Evolutionary conservation across 2,797 vertebrate genomes (phyloP).

Genomic region (Caiman crocodilus): DNA sequence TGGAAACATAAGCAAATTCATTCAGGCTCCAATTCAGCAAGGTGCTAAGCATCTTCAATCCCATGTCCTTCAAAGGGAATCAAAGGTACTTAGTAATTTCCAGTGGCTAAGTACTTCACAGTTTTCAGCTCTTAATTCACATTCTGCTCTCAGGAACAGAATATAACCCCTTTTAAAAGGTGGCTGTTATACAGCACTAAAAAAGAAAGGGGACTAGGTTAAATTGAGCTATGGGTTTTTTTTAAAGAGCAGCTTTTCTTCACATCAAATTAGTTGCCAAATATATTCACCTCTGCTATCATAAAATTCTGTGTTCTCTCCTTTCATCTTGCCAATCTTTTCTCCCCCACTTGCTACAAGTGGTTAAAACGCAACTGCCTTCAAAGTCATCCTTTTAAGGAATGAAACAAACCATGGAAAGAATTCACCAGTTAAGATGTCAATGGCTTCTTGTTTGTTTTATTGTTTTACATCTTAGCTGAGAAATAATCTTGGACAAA

Average conservation of each 20-base stretch:
- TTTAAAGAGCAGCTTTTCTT: slow-evolving; percentile 37
- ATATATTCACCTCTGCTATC: background rate
- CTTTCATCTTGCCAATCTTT: background rate
- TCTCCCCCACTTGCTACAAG: no score
- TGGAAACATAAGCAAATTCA: slow-evolving; percentile 56
- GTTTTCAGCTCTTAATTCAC: background rate
- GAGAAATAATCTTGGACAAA: background rate
- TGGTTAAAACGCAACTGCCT: rapidly evolving
- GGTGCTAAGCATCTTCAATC: background rate
- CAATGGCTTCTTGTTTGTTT: background rate
- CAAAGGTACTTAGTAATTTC: background rate
- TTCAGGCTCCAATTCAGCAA: slow-evolving; percentile 8
- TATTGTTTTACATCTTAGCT: background rate
- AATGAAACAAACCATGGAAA: background rate
- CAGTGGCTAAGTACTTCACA: background rate
- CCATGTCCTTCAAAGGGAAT: slow-evolving; percentile 14
- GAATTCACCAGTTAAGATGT: background rate
- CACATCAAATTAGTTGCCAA: background rate
- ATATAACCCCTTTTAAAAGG: background rate
- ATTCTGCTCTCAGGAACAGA: background rate
- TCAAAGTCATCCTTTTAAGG: background rate
- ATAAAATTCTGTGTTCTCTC: background rate
- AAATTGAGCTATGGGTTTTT: slow-evolving; percentile 23
- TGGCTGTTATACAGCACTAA: background rate
- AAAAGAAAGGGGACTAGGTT: slow-evolving; percentile 29